phyloP scores from a whole-genome alignment of 1,140 invertebrate species.

The Drosophila pandora region DNA sequence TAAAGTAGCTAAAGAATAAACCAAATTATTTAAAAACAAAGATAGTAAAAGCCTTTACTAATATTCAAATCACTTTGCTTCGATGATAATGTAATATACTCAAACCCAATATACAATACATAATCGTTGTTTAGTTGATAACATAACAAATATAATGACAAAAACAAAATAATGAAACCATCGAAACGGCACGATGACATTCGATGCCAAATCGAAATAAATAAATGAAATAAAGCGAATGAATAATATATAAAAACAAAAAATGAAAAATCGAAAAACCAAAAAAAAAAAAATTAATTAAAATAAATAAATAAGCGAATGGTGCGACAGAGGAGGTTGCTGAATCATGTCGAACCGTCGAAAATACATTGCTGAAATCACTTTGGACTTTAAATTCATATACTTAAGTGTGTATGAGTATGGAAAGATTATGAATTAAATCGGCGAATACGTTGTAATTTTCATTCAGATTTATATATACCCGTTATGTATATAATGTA shows the following conservation, averaged over 20 bases:
- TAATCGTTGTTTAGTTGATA: slow-evolving; percentile 78
- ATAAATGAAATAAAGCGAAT: slow-evolving; percentile 19
- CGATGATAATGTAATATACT: slow-evolving; percentile 79
- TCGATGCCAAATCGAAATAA: slow-evolving; percentile 25
- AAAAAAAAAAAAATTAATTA: slow-evolving; percentile 36
- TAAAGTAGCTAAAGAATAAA: slow-evolving; percentile 72
- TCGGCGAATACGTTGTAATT: slow-evolving; percentile 51
- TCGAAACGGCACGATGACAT: slow-evolving; percentile 5
- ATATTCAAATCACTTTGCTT: slow-evolving; percentile 79
- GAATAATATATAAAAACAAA: slow-evolving; percentile 12
- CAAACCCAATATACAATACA: slow-evolving; percentile 60
- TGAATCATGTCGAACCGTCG: slow-evolving; percentile 76
- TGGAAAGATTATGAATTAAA: slow-evolving; percentile 45
- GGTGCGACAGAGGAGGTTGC: slow-evolving; percentile 77
- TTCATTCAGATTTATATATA: slow-evolving; percentile 39
- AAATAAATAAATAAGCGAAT: slow-evolving; percentile 54
- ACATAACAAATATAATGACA: slow-evolving; percentile 42
- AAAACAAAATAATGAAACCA: slow-evolving; percentile 28
- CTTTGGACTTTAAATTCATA: slow-evolving; percentile 67
- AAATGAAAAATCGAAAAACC: slow-evolving; percentile 25
- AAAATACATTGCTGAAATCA: slow-evolving; percentile 79
- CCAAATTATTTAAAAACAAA: slow-evolving; percentile 71
- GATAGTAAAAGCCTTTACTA: slow-evolving; percentile 78
- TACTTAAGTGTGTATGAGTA: slow-evolving; percentile 36
- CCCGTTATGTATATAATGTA: slow-evolving; percentile 41